Evolutionary conservation across 1,140 invertebrate genomes (phyloP), one percentile per base, ranked within the genome.

Genomic region (Lordiphosa stackelbergi): DNA sequence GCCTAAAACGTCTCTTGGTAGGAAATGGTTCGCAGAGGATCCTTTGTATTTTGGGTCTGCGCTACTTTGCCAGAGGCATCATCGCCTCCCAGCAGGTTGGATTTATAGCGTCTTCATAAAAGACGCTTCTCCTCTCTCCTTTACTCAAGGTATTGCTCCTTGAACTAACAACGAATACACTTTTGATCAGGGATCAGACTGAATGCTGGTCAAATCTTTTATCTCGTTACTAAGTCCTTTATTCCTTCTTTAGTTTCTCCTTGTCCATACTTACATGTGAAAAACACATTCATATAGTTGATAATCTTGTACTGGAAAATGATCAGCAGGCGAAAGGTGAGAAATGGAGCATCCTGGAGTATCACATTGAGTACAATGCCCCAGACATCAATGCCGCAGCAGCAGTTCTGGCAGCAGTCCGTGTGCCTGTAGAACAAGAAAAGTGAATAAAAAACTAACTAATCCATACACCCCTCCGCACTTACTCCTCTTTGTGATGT

Each of bases 251-350:
- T 3, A 8, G 2, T 31, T 1, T 6, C 37, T 40, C 12, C 4
- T 24, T 40, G 2, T 9, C 4, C 0, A 7, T 24, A 69, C 86
- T 96, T 95, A 87, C 95, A 96, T 0, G 95, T 97, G 88, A 97
- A 97, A 87, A 97, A 97, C 46, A 97, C 93, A 73, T 97, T 97
- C 92, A 96, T 96, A 81, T 97, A 97, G 72, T 94, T 96, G 43
- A 97, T 93, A 12, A 97, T 95, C 54, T 92, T 91, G 81, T 95
- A 97, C 66, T 96, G 93, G 0, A 93, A 91, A 16, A 97, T 97
- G 10, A 97, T 92, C 10, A 96, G 90, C 2, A 96, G 88, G 3
- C 95, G 89, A 71, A 97, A 94, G 0, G 92, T 92, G 2, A 97
- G 88, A 87, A 96, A 97, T 0, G 95, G 95, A 0, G 93, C 94